Base-by-base conservation (phyloP, 2,113 vertebrate genomes). In the Nothocercus julius region DNA sequence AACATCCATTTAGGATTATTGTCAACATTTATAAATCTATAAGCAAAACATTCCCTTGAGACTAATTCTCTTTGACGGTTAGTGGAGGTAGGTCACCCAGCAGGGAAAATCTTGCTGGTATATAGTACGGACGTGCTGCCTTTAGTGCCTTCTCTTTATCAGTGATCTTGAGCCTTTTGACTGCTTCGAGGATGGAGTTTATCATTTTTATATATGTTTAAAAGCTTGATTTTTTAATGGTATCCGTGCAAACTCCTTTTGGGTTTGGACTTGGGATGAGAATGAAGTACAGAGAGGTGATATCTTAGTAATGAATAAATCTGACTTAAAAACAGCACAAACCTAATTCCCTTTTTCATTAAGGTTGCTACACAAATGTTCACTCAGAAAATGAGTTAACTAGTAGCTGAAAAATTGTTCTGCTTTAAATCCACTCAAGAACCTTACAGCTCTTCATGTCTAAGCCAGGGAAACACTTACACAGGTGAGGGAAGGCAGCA, bases 1-100 rank as follows among this genome's bases (percentile, higher is more conserved):
- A 97, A 91, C 92, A 96, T 97, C 95, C 96, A 95, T 97, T 98
- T 97, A 97, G 96, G 96, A 97, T 97, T 96, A 97, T 97, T 97
- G 97, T 97, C 97, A 97, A 95, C 96, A 85, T 96, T 95, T 97
- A 97, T 97, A 97, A 97, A 95, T 96, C 96, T 93, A 91, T 96
- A 97, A 96, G 94, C 90, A 96, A 97, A 97, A 94, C 90, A 91
- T 95, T 97, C 97, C 89, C 92, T 84, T 88, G 96, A 96, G 97
- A 90, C 93, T 97, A 97, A 98, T 97, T 96, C 96, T 95, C 96
- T 97, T 86, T 87, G 97, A 96, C 56, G 4, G 96, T 94, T 89
- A 93, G 87, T 93, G 85, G 94, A 97, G 97, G 96, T 93, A 96
- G 97, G 96, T 97, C 96, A 94, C 94, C 85, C 94, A 94, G 94